Evolutionary conservation across 2,888 invertebrate genomes (phyloP), one percentile per base, ranked within the genome.

Genomic region (Caenorhabditis sp.): DNA sequence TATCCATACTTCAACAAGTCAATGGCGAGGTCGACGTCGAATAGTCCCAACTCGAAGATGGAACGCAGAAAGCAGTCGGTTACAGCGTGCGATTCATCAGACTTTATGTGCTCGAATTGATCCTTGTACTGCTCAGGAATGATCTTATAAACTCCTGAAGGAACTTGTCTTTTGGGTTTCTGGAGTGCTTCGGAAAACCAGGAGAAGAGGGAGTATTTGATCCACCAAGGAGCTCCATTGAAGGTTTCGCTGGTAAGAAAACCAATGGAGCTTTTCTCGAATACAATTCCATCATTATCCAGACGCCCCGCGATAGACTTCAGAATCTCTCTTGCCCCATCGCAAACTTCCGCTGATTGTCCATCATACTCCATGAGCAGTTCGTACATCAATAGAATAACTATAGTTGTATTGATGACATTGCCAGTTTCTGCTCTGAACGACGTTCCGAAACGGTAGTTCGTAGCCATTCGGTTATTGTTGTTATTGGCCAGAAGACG

Each of bases 31-130:
- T 83, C 79, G 0, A 74, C 74, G 31, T 83, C 82, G 24, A 63
- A 83, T 14, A 83, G 61, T 16, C 82, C 82, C 22, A 83, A 24
- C 28, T 83, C 82, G 58, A 83, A 79, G 12, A 83, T 26, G 2
- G 76, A 76, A 19, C 61, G 51, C n/a, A 83, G n/a, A 26, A 59
- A 83, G 54, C 79, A 79, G 28, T 83, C 79, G 10, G 74, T 12
- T 1, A 70, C 58, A 3, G 63, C 16, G 6, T 73, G 31, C 22
- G 19, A 19, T 2, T 73, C 69, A 10, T 77, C 66, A 1, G 69
- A 24, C 26, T 54, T 51, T 22, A 83, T 79, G 19, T 69, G 54
- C 16, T 79, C 79, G 49, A 83, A 83, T 14, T 56, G 28, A 26
- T 79, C 82, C 19, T 69, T 35, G 16, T 24, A 16, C 0, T 49